Conservation (phyloP, 2,888 invertebrate genomes). For the Pheosia gnoma region DNA sequence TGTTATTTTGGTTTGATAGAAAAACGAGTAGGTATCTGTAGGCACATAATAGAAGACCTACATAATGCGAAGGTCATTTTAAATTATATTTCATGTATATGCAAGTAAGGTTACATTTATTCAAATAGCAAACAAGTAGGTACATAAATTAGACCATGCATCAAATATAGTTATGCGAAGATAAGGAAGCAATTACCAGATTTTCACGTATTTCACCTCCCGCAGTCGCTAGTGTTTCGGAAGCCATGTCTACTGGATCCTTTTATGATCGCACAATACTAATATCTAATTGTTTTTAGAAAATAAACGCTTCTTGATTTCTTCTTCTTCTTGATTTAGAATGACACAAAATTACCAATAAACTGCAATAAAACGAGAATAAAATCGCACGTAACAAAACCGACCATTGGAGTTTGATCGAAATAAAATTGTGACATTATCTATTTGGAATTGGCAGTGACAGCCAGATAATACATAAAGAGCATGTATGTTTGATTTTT, state of each 20-base stretch:
- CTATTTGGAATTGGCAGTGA: too few species aligned
- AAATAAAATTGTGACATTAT: too few species aligned
- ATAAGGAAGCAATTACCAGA: slow-evolving; percentile 58
- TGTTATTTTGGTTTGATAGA: background rate
- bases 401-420: background rate
- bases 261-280: slow-evolving; percentile 8
- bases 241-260: slow-evolving; percentile 54
- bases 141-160: slow-evolving; percentile 14
- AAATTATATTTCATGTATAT: slow-evolving; percentile 14
- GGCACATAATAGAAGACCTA: slow-evolving; percentile 4
- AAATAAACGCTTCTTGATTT: slow-evolving; percentile 6
- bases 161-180: slow-evolving; percentile 12
- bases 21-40: background rate
- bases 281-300: slow-evolving; percentile 8
- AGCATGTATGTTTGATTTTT: too few species aligned
- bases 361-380: background rate
- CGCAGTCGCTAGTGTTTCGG: slow-evolving; percentile 60
- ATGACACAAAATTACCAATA: background rate
- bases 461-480: too few species aligned
- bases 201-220: slow-evolving; percentile 72
- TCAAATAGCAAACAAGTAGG: slow-evolving; percentile 9
- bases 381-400: slow-evolving; percentile 5
- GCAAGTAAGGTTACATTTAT: slow-evolving; percentile 8
- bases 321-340: background rate
- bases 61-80: slow-evolving; percentile 53